Evolutionary conservation across 1,140 invertebrate species (phyloP).

Genomic region (Chrysoperla carnea): DNA sequence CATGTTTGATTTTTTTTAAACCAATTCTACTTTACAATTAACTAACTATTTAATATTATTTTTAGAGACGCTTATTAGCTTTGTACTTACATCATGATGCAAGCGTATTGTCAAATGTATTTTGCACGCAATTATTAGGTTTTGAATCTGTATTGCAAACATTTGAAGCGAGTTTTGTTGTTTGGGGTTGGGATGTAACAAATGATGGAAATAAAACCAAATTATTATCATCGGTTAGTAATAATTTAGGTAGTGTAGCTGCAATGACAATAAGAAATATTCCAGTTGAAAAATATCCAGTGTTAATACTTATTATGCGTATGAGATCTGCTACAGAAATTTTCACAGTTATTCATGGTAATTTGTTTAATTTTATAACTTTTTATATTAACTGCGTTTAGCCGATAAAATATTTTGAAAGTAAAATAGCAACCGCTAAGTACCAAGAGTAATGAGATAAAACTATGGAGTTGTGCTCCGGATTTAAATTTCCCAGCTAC

Average conservation of each 20-base stretch:
- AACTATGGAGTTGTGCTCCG: too few relatives aligned
- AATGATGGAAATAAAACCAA: conserved; percentile 64
- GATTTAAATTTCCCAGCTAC: too few relatives aligned
- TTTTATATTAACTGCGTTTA: not conserved
- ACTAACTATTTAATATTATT: conserved; percentile 12
- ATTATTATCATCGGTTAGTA: conserved; percentile 45
- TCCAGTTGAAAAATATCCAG: conserved; percentile 60
- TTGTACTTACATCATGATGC: conserved; percentile 90
- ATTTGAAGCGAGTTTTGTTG: conserved; percentile 71
- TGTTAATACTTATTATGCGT: conserved; percentile 74
- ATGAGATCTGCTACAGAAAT: conserved; percentile 76
- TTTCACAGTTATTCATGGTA: conserved; percentile 68
- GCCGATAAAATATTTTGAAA: too few relatives aligned
- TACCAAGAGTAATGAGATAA: too few relatives aligned
- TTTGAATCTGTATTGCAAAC: conserved; percentile 76
- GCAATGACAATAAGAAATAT: conserved; percentile 65
- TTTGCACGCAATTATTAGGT: conserved; percentile 85
- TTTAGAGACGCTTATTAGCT: conserved; percentile 78
- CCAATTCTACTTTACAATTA: not conserved
- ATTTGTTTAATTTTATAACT: conserved; percentile 1
- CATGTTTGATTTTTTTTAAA: too few relatives aligned
- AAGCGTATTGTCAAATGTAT: conserved; percentile 86
- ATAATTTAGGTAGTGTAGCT: conserved; percentile 43
- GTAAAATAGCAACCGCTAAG: too few relatives aligned
- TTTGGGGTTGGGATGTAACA: conserved; percentile 93